Conservation (phyloP, 2,797 vertebrate species). For the Euthynnus affinis region DNA sequence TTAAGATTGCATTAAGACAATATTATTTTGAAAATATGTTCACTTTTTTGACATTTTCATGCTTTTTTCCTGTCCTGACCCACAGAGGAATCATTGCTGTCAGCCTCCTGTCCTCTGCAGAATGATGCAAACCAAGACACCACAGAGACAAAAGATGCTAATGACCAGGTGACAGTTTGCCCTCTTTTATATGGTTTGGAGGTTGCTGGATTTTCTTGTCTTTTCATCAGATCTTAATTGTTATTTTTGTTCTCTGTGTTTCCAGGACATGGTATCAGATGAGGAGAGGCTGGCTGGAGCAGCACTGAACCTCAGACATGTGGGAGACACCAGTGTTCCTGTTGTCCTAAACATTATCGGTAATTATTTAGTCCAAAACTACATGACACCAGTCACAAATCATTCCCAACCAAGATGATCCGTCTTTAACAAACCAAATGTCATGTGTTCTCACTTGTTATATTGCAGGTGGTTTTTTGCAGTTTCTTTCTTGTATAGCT, state of each 20-base stretch:
- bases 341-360: conserved; percentile 88
- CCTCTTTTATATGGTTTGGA: background rate
- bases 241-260: conserved; percentile 24
- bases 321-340: conserved; percentile 88
- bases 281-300: conserved; percentile 85
- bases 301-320: conserved; percentile 84
- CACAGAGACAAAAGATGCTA: conserved; percentile 20
- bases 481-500: background rate
- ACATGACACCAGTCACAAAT: background rate
- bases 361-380: conserved; percentile 48
- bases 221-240: background rate
- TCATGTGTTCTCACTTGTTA: background rate
- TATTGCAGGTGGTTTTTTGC: background rate
- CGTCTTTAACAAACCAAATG: background rate
- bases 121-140: conserved; percentile 22
- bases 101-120: conserved; percentile 44
- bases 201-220: background rate
- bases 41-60: background rate
- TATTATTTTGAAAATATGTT: too few species aligned
- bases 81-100: conserved; percentile 52
- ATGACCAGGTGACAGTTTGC: conserved; percentile 59
- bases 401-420: background rate
- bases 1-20: background rate
- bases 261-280: conserved; percentile 61
- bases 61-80: background rate